Evolutionary conservation across 2,888 invertebrate genomes (phyloP), one percentile per base, ranked within the genome.

Genomic region (Pollenia angustigena): DNA sequence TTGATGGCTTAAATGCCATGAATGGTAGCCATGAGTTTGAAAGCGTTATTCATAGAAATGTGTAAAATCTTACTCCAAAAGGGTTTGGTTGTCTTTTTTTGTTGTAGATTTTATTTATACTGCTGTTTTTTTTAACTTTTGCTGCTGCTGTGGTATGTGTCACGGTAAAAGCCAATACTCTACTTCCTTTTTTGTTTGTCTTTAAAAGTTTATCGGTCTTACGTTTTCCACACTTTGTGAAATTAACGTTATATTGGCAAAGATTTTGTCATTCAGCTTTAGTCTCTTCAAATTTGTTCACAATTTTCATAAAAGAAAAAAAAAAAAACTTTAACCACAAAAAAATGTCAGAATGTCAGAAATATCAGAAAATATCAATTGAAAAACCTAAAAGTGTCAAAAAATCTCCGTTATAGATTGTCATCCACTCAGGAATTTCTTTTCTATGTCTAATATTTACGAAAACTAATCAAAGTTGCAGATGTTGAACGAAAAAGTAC

Each of bases 41-140:
- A 82, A 91, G 90, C 85, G 90, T 90, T 89, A 92, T 90, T 92
- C 92, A 92, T 90, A 91, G 83, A 89, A 90, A 89, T 86, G 90
- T 90, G 89, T 90, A 90, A 89, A 93, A 90, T 89, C 90, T 91
- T 88, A 90, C 90, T 89, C 90, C 90, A 88, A 91, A 90, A 90
- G 90, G 90, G 93, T 91, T 92, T 92, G 90, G 81, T 60, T 66
- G 83, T 81, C 87, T 81, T 79, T 68, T 32, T 48, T 60, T 23
- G 80, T 76, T 72, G 78, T 42, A 50, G 16, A 10, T 84, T 66
- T 72, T 71, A 66, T 48, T 75, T 85, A 80, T 56, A 46, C 74
- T 68, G 58, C 56, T 64, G 74, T 52, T 75, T 80, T 32, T n/a
- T n/a, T n/a, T n/a, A n/a, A n/a, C n/a, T n/a, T n/a, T n/a, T n/a